These are phyloP conservation scores for Rotaria sp. DNA, from an alignment of 2,888 invertebrate genomes.

Conservation along the genomic window DNA sequence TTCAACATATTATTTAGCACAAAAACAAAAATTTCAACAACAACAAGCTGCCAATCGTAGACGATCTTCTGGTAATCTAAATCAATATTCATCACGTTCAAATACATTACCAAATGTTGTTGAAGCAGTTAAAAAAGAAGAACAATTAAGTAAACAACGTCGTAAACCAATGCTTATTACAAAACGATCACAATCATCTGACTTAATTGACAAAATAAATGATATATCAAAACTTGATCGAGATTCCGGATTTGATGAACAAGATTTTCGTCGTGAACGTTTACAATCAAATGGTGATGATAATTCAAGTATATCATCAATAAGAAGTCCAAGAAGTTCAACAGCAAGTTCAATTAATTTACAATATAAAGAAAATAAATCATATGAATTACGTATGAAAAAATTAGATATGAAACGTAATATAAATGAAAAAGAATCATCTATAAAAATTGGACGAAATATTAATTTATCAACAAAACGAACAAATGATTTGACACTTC, in stretches of 20 bases:
- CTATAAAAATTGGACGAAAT: background rate
- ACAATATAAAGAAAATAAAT: conserved; percentile 38
- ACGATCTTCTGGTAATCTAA: background rate
- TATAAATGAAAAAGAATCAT: background rate
- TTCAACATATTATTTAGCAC: background rate
- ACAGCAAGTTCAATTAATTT: background rate
- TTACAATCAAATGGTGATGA: background rate
- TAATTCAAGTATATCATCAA: background rate
- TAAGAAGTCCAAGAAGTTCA: background rate
- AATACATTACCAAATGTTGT: background rate
- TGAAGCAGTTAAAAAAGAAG: background rate
- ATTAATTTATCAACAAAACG: background rate
- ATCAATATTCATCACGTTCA: background rate
- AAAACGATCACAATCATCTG: background rate
- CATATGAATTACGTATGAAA: conserved; percentile 36
- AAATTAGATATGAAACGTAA: background rate
- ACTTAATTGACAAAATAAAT: background rate
- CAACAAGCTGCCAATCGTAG: background rate
- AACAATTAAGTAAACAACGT: background rate
- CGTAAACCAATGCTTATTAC: background rate
- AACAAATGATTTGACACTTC: background rate
- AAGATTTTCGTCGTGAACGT: conserved; percentile 18
- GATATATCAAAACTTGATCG: background rate
- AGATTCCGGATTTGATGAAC: conserved; percentile 13
- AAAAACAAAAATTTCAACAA: background rate